A percentile compares a stretch with the other conserved stretches of the same genome.
phyloP scores from a whole-genome alignment of 1,140 invertebrate species.

The Drosophila sproati region DNA sequence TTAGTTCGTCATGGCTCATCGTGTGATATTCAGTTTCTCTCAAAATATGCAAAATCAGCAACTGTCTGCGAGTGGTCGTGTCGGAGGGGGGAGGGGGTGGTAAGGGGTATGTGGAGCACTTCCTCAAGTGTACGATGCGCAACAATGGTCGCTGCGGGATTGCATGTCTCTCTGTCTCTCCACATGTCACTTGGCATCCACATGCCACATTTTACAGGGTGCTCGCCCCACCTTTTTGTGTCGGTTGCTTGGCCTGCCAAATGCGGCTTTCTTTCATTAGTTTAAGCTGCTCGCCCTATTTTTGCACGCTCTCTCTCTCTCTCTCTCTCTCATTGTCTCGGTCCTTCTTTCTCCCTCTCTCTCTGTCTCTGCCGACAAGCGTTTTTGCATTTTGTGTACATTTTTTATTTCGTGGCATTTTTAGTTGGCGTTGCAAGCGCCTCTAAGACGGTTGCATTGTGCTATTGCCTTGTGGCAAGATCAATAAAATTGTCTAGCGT shows the following conservation, averaged over 20 bases:
- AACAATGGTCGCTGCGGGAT: slow-evolving; percentile 66
- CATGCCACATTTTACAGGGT: slow-evolving; percentile 30
- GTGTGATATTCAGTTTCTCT: slow-evolving; percentile 75
- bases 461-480: slow-evolving; percentile 15
- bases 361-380: slow-evolving; percentile 23
- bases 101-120: slow-evolving; percentile 63
- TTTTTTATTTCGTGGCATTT: neutral
- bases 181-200: slow-evolving; percentile 62
- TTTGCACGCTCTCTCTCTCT: slow-evolving; percentile 11
- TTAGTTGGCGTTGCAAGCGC: slow-evolving; percentile 39
- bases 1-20: slow-evolving; percentile 49
- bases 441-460: slow-evolving; percentile 40
- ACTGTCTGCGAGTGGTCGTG: neutral
- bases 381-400: slow-evolving; percentile 38
- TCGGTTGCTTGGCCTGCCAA: neutral
- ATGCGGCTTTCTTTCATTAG: slow-evolving; percentile 41
- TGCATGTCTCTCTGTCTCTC: slow-evolving; percentile 51
- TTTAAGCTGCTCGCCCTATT: slow-evolving; percentile 33
- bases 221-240: neutral
- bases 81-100: neutral
- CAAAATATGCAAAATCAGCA: slow-evolving; percentile 69
- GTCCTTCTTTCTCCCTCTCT: slow-evolving; percentile 2
- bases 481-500: slow-evolving; percentile 18
- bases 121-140: slow-evolving; percentile 72
- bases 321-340: neutral